These are phyloP conservation scores for Triplophysa dalaica DNA, from an alignment of 2,113 vertebrate genomes.

Conservation along the genomic window DNA sequence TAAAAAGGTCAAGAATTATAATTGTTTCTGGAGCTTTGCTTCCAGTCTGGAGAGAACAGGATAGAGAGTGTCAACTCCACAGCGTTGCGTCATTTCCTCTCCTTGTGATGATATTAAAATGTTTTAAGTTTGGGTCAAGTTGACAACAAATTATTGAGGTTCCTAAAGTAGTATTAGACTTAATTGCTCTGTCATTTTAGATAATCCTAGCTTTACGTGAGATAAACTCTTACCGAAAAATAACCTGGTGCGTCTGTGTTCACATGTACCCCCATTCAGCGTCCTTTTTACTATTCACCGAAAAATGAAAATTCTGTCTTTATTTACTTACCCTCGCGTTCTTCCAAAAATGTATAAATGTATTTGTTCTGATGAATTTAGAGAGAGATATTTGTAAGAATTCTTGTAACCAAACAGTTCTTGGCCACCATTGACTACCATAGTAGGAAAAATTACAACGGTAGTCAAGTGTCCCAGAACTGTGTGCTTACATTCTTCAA, in stretches of 20 bases:
- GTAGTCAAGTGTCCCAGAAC: too few relatives aligned
- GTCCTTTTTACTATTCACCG: slow-evolving; percentile 22
- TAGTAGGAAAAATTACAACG: too few relatives aligned
- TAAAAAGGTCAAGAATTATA: slow-evolving; percentile 6
- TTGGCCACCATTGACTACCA: too few relatives aligned
- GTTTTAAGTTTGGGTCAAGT: background rate
- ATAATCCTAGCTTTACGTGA: background rate
- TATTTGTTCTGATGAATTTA: too few relatives aligned
- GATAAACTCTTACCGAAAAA: background rate
- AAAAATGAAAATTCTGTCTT: too few relatives aligned
- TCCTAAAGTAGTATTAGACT: background rate
- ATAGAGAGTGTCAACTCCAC: background rate
- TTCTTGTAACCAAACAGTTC: too few relatives aligned
- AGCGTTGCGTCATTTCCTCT: background rate
- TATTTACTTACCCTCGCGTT: too few relatives aligned
- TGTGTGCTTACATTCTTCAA: too few relatives aligned
- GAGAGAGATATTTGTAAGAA: too few relatives aligned
- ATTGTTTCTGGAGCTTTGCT: slow-evolving; percentile 3
- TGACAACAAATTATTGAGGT: background rate
- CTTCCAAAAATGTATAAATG: too few relatives aligned
- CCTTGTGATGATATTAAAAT: background rate
- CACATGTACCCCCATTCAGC: slow-evolving; percentile 8
- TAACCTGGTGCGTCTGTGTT: background rate
- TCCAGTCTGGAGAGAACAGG: background rate
- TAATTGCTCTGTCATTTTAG: background rate